Conservation (phyloP, 2,797 vertebrate genomes). For the Tapera naevia region DNA sequence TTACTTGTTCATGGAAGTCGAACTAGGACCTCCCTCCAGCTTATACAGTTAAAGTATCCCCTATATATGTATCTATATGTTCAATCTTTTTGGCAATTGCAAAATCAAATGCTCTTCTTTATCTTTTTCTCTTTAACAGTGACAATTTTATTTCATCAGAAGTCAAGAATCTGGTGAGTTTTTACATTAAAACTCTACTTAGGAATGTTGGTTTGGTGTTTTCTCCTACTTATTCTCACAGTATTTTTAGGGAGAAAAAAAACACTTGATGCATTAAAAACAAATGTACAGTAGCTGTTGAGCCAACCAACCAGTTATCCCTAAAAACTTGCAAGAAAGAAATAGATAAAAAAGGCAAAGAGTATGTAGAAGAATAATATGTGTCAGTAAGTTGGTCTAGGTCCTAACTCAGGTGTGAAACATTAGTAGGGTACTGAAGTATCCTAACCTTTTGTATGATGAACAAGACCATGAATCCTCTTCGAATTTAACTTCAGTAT, state of each 20-base stretch:
- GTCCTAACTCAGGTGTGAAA: neutral
- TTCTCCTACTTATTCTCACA: neutral
- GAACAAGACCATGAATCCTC: neutral
- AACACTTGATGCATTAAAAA: neutral
- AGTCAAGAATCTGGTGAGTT: neutral
- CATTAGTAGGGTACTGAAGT: neutral
- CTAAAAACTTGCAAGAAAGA: neutral
- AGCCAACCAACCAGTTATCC: neutral
- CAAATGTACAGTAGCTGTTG: neutral
- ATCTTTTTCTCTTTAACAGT: neutral
- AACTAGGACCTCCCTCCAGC: neutral
- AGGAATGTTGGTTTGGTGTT: neutral
- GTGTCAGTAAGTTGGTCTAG: neutral
- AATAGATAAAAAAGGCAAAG: neutral
- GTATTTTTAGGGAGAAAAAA: fast-evolving
- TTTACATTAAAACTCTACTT: neutral
- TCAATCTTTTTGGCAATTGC: neutral
- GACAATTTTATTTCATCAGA: neutral
- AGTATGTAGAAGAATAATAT: neutral
- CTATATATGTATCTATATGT: neutral
- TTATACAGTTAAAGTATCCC: neutral
- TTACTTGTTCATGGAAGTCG: neutral
- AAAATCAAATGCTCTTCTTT: neutral
- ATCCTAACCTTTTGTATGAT: neutral
- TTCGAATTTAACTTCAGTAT: neutral